Evolutionary conservation across 2,113 vertebrate species (phyloP).

Genomic region (Cygnus buccinator): DNA sequence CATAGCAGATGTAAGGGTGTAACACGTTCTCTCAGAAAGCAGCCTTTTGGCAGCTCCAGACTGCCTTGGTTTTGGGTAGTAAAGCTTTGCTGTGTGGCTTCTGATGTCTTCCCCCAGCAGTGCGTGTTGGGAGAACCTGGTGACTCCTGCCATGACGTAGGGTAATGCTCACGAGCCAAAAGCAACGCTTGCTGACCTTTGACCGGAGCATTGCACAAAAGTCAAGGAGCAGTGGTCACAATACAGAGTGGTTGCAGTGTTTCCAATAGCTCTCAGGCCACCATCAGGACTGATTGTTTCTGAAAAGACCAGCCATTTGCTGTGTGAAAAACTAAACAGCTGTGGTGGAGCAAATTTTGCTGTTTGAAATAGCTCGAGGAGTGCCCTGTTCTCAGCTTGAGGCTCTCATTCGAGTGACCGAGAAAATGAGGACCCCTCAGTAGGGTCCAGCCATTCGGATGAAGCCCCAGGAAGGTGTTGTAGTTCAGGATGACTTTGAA

Average conservation of each 20-base stretch:
- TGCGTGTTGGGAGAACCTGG: background rate
- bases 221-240: background rate
- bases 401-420: background rate
- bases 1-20: background rate
- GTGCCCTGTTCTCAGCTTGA: background rate
- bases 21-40: background rate
- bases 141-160: accelerated
- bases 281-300: background rate
- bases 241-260: accelerated
- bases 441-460: background rate
- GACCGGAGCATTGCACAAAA: background rate
- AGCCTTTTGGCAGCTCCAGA: background rate
- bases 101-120: background rate
- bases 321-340: background rate
- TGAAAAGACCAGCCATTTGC: background rate
- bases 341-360: accelerated
- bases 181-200: accelerated
- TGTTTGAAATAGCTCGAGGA: background rate
- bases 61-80: background rate
- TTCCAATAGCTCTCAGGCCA: background rate
- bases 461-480: background rate
- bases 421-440: background rate
- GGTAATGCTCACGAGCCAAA: background rate
- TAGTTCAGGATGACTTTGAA: background rate
- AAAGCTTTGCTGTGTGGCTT: background rate